phyloP scores from a whole-genome alignment of 2,113 vertebrate genomes.

The Oryzias melastigma region DNA sequence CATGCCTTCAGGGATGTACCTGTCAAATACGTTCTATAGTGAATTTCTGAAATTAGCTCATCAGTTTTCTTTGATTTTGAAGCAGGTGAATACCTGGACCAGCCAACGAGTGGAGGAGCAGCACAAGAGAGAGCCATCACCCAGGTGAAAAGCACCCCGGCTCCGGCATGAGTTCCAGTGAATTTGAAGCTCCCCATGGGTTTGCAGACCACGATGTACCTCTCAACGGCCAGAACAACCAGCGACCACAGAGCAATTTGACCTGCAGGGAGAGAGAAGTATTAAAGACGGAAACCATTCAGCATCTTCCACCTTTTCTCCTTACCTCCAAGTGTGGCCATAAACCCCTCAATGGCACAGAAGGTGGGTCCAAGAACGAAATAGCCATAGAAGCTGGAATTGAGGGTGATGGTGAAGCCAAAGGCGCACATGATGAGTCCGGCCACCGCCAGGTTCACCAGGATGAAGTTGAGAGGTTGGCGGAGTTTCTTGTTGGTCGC shows the following conservation, averaged over 20 bases:
- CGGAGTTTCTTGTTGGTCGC: slow-evolving; percentile 82
- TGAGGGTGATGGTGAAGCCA: slow-evolving; percentile 80
- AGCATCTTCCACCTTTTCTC: not conserved
- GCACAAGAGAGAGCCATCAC: slow-evolving; percentile 77
- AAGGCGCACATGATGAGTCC: slow-evolving; percentile 78
- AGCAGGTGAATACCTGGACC: slow-evolving; percentile 73
- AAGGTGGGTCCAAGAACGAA: slow-evolving; percentile 70
- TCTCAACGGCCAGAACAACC: slow-evolving; percentile 80
- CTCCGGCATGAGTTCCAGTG: slow-evolving; percentile 63
- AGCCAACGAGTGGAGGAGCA: slow-evolving; percentile 76
- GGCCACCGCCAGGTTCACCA: slow-evolving; percentile 79
- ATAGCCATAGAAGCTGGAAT: slow-evolving; percentile 72
- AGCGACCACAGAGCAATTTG: slow-evolving; percentile 81
- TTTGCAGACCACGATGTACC: slow-evolving; percentile 83
- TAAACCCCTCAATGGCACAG: slow-evolving; percentile 78
- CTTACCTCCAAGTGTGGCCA: slow-evolving; percentile 77
- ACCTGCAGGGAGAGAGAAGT: slow-evolving; percentile 40
- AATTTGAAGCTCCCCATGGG: slow-evolving; percentile 84
- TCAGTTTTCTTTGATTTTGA: not conserved
- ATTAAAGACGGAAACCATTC: not conserved
- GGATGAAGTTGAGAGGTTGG: slow-evolving; percentile 83
- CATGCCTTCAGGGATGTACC: slow-evolving; percentile 79
- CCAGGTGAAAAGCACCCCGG: slow-evolving; percentile 80
- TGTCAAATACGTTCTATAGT: slow-evolving; percentile 14
- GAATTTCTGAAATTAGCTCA: not conserved